Evolutionary conservation across 1,140 invertebrate species (phyloP), one percentile per base, ranked within the genome.

Genomic region (Ceratosolen fusciceps): DNA sequence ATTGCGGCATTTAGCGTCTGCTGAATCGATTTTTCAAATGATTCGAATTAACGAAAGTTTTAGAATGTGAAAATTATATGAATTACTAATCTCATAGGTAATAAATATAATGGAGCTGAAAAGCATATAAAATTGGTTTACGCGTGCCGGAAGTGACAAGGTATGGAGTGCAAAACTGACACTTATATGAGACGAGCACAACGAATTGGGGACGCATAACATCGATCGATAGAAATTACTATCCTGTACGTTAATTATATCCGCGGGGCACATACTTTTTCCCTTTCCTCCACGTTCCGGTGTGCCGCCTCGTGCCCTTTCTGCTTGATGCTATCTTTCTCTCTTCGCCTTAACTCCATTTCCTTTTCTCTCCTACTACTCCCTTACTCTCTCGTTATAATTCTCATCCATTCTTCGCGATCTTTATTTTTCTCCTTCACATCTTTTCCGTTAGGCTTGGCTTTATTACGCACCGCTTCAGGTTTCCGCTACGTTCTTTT

Each of bases 211-310:
- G 58, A 31, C 58, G 19, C 31, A 31, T 14, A 62, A 34, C 58
- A 62, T 62, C 58, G 58, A 62, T 62, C 26, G 29, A 62, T 62
- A 62, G 58, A 62, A 62, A 34, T 31, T 62, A 62, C 29, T 62
- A 62, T 62, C 26, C n/a, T 34, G 58, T 31, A 34, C 29, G 29
- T 31, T 62, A 62, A 62, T 62, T 62, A 62, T 62, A 34, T 62
- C 26, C 58, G 5, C 14, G 21, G 58, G 58, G 58, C 29, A 16
- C 58, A 34, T 12, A 34, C 14, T 60, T 29, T 60, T 5, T 60
- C 24, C 19, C 56, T 60, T 29, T 19, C n/a, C 9, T 19, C 24
- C 29, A 9, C 26, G n/a, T 26, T 24, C 56, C 24, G 14, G 8
- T 60, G n/a, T 60, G n/a, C 56, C 26, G n/a, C 9, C 14, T 26